Base-by-base conservation (phyloP, 1,140 invertebrate species). In the Drosophila chauvacae region DNA sequence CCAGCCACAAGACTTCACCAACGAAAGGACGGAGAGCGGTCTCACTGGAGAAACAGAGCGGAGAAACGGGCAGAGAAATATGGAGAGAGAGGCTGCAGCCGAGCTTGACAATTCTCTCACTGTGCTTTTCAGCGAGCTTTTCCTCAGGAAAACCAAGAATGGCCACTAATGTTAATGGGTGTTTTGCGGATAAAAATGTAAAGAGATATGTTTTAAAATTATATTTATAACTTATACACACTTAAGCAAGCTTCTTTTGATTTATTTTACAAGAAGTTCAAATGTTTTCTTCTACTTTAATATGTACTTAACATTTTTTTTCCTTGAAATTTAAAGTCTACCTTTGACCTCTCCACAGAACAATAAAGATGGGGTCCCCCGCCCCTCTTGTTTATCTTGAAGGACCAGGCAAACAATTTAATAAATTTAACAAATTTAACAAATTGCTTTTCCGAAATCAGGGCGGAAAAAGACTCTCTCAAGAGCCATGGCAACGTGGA, bases 81-180 rank as follows among this genome's bases (percentile, higher is more conserved):
- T 16, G 18, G 26, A 60, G 26, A 77, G 73, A 66, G 51, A 62
- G 50, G 48, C 56, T 20, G 39, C 14, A 37, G 33, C 30, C 30
- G 55, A 66, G 61, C 55, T 76, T 44, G 62, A 63, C 39, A 68
- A 48, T 69, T 77, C 77, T 73, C 66, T 72, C 81, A 64, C 66
- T 81, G 81, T 86, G 81, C 81, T 84, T 84, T 85, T 56, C 35
- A 39, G 55, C 10, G 51, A 84, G 81, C 81, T 84, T 86, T 84
- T 82, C 69, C 37, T 45, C 39, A 45, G 73, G 66, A 77, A 82
- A 42, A 28, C 39, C 39, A 65, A 64, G 62, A 65, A 65, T 44
- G 28, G 13, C 39, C 7, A 23, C 4, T 5, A 56, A 16, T n/a
- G 7, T 26, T 35, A 35, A 16, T 35, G 2, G 7, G 13, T 14